These are phyloP conservation scores for Caenorhabditis afra DNA, from an alignment of 2,888 invertebrate genomes.

Conservation along the genomic window DNA sequence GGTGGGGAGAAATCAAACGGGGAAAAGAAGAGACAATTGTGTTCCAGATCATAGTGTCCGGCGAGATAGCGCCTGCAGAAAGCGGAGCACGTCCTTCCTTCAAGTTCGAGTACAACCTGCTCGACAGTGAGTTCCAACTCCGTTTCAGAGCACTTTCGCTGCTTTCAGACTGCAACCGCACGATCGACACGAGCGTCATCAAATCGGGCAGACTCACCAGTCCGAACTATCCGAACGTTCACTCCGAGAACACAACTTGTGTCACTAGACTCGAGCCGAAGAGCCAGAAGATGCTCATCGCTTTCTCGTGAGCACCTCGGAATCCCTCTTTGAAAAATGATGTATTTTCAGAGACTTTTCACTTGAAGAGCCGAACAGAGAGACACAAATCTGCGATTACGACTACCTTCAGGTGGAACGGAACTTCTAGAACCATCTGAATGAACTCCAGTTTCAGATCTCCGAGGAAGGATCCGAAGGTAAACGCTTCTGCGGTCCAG, in stretches of 20 bases:
- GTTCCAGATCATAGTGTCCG: conserved; percentile 48
- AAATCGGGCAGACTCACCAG: conserved; percentile 70
- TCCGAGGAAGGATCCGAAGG: conserved; percentile 13
- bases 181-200: conserved; percentile 63
- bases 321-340: no score
- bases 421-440: not conserved
- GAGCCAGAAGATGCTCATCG: conserved; percentile 57
- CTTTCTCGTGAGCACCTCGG: conserved; percentile 55
- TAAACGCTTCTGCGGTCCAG: conserved; percentile 15
- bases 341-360: conserved; percentile 19
- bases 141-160: not conserved
- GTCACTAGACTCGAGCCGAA: conserved; percentile 63
- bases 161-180: conserved; percentile 77
- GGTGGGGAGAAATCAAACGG: conserved; percentile 21
- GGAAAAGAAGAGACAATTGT: not conserved
- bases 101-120: conserved; percentile 36
- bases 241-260: conserved; percentile 72
- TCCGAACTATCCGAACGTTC: conserved; percentile 76
- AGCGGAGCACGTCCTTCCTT: conserved; percentile 15
- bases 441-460: conserved; percentile 32
- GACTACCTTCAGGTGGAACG: conserved; percentile 25
- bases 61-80: conserved; percentile 14
- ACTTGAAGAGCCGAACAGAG: conserved; percentile 18
- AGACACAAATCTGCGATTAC: conserved; percentile 11
- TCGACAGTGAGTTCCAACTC: conserved; percentile 40